phyloP scores from a whole-genome alignment of 2,888 invertebrate genomes.

The Adineta ricciae region DNA sequence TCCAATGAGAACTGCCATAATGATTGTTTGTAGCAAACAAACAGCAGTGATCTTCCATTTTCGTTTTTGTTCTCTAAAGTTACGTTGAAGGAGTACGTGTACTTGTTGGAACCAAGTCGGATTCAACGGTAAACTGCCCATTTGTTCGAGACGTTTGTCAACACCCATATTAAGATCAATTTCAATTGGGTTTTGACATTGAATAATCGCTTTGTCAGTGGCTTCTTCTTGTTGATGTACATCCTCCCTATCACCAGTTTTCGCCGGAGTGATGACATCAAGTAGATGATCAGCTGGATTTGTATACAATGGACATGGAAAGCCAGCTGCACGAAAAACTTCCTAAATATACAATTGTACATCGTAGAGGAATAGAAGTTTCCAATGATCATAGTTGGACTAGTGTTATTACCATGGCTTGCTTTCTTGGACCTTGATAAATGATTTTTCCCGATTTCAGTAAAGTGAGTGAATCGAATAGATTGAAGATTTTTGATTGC shows the following conservation, averaged over 20 bases:
- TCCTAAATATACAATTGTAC: background rate
- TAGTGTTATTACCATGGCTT: background rate
- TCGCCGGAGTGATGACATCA: background rate
- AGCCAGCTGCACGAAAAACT: background rate
- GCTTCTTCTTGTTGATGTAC: background rate
- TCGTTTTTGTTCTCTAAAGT: background rate
- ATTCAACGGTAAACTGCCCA: background rate
- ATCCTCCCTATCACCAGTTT: background rate
- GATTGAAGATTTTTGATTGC: slow-evolving; percentile 37
- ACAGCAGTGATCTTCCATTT: background rate
- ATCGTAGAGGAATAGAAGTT: background rate
- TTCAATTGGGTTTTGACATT: background rate
- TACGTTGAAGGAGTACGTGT: background rate
- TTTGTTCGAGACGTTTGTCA: background rate
- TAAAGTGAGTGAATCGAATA: slow-evolving; percentile 44
- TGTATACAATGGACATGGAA: background rate
- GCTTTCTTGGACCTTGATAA: slow-evolving; percentile 43
- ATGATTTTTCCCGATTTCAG: slow-evolving; percentile 43
- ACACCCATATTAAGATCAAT: background rate
- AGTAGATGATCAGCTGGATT: background rate
- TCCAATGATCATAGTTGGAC: background rate
- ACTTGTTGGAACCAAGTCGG: background rate
- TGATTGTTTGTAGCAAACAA: background rate
- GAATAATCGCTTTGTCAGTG: background rate
- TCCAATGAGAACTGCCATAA: background rate